These are phyloP conservation scores for Rhinolophus ferrumequinum DNA, from an alignment of 2,113 vertebrate genomes.

Conservation along the genomic window DNA sequence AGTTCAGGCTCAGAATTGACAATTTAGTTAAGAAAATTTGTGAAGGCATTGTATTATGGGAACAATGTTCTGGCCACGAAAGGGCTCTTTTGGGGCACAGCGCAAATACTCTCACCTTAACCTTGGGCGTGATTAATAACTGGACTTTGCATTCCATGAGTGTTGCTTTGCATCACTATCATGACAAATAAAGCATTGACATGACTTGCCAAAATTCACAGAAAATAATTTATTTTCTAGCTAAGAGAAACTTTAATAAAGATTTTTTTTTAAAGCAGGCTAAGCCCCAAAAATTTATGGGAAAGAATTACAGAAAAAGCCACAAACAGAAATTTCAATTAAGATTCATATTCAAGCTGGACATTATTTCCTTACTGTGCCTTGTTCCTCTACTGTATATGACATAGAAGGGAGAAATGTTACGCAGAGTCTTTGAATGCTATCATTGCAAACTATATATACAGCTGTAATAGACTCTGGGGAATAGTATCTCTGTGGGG, in stretches of 20 bases:
- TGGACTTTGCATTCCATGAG: background rate
- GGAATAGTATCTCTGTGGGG: background rate
- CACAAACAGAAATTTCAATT: slow-evolving; percentile 44
- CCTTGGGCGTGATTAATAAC: background rate
- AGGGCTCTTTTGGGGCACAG: background rate
- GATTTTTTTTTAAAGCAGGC: background rate
- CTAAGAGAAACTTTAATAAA: slow-evolving; percentile 39
- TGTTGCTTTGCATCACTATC: background rate
- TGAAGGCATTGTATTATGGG: background rate
- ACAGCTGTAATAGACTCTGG: background rate
- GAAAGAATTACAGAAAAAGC: background rate
- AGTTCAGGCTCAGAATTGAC: background rate
- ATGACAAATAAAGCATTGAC: slow-evolving; percentile 1
- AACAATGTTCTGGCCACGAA: background rate
- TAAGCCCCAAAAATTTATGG: background rate
- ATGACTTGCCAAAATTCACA: slow-evolving; percentile 50
- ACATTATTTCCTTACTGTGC: background rate
- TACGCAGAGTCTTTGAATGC: slow-evolving; percentile 32
- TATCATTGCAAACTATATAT: slow-evolving; percentile 54
- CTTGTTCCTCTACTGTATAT: background rate
- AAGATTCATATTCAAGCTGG: slow-evolving; percentile 46
- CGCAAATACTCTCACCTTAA: background rate
- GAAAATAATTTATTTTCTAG: background rate
- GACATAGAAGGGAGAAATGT: background rate
- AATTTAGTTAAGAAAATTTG: background rate